phyloP scores from a whole-genome alignment of 2,113 vertebrate species.

The Stictonetta naevosa region DNA sequence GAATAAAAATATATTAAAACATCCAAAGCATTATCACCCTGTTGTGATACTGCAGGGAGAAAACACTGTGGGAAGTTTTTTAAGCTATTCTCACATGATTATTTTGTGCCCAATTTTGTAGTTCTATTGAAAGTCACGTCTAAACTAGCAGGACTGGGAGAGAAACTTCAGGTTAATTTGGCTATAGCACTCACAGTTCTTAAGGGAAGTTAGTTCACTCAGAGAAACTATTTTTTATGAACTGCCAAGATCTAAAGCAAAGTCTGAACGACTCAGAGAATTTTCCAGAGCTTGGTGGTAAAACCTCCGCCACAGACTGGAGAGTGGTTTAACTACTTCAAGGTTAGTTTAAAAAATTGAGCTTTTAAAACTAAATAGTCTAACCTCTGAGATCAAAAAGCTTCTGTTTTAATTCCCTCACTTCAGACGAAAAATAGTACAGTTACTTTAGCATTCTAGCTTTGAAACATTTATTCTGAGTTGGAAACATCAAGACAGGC shows the following conservation, averaged over 20 bases:
- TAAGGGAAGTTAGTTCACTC: not conserved
- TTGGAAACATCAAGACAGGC: not conserved
- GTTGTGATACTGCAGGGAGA: not conserved
- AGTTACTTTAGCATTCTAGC: not conserved
- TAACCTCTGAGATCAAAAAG: not conserved
- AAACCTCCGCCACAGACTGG: not conserved
- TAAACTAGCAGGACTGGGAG: not conserved
- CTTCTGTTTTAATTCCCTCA: not conserved
- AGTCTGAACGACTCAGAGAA: not conserved
- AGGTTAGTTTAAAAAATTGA: no score
- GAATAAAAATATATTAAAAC: not conserved
- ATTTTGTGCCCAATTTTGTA: not conserved
- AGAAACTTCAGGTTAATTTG: not conserved
- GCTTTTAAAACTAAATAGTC: no score
- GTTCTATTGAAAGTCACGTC: not conserved
- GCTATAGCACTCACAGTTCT: not conserved
- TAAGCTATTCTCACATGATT: not conserved
- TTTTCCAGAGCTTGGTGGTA: not conserved
- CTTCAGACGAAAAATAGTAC: not conserved
- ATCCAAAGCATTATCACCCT: not conserved
- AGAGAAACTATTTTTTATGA: not conserved
- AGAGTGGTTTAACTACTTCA: not conserved
- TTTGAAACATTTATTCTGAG: not conserved
- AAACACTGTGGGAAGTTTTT: not conserved
- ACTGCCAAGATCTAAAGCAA: not conserved